phyloP scores from a whole-genome alignment of 2,888 invertebrate species.

The Mimas tiliae region DNA sequence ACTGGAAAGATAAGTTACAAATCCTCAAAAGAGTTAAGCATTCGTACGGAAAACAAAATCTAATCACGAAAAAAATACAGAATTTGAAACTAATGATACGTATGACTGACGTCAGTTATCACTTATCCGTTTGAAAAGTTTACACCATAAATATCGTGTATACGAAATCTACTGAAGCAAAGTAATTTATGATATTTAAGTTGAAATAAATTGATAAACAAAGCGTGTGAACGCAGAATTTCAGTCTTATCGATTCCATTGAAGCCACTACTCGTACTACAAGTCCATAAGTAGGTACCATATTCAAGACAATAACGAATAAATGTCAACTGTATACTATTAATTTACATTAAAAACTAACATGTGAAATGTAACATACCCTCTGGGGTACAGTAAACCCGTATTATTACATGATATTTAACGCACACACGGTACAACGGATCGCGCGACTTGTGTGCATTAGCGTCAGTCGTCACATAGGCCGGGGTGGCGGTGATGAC shows the following conservation, averaged over 20 bases:
- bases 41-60: not conserved
- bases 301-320: not conserved
- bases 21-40: not conserved
- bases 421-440: not conserved
- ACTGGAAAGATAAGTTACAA: not conserved
- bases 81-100: not conserved
- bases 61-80: not conserved
- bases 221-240: not conserved
- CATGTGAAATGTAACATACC: conserved; percentile 7
- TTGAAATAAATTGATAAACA: not conserved
- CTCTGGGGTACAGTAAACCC: not conserved
- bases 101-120: too few species aligned
- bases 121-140: not conserved
- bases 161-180: not conserved
- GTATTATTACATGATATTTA: conserved; percentile 2
- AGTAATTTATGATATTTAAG: not conserved
- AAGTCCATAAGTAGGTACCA: not conserved
- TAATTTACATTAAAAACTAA: not conserved
- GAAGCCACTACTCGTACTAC: not conserved
- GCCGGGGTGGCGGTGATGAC: not conserved
- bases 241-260: not conserved
- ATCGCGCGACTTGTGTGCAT: not conserved
- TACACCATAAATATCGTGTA: not conserved
- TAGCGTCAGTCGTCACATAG: not conserved
- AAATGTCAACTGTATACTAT: not conserved